These are phyloP conservation scores for Phalacrocorax pelagicus DNA, from an alignment of 2,113 vertebrate species.

Conservation along the genomic window DNA sequence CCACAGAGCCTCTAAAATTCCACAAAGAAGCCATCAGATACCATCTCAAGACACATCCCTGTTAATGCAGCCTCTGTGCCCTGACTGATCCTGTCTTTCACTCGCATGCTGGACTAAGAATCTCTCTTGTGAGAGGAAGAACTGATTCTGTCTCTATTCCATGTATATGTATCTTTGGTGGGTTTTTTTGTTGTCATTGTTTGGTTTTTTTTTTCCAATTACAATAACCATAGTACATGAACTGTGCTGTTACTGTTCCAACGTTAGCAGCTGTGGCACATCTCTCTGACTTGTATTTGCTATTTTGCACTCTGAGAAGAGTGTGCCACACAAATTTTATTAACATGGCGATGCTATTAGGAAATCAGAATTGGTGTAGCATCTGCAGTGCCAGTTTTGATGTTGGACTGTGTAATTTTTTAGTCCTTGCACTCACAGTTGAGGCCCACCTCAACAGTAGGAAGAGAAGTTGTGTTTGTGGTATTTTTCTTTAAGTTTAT, in stretches of 20 bases:
- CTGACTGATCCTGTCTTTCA: neutral
- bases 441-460: neutral
- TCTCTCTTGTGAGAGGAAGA: neutral
- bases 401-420: neutral
- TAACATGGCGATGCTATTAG: neutral
- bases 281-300: neutral
- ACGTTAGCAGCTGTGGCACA: neutral
- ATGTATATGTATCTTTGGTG: neutral
- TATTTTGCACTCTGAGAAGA: neutral
- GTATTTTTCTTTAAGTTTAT: neutral
- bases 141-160: neutral
- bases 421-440: neutral
- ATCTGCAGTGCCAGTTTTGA: neutral
- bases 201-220: neutral
- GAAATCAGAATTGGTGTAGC: neutral
- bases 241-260: constrained; percentile 12
- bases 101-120: neutral
- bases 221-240: neutral
- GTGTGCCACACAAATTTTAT: neutral
- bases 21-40: neutral
- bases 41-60: neutral
- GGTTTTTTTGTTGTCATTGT: no score
- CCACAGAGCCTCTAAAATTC: neutral
- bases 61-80: neutral
- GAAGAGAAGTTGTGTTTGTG: neutral